Percentiles rank a stretch among this genome's conserved stretches.
These are phyloP conservation scores for Rosalia funebris DNA, from an alignment of 2,888 invertebrate genomes.

Conservation along the genomic window DNA sequence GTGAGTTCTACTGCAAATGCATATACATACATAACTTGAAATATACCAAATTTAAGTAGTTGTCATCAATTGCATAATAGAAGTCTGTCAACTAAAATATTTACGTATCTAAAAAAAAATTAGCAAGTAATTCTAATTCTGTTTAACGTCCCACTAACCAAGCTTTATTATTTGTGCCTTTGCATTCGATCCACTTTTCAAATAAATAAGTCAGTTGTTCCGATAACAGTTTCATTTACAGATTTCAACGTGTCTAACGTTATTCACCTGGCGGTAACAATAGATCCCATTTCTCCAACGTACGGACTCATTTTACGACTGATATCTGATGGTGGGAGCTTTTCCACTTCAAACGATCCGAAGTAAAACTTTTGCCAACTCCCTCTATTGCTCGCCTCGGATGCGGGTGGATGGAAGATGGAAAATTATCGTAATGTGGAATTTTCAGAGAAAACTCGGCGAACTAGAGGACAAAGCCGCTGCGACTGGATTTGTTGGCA, in stretches of 20 bases:
- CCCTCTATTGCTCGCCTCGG: constrained; percentile 18
- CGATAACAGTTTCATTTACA: constrained; percentile 59
- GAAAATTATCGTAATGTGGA: constrained; percentile 42
- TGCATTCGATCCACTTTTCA: neutral
- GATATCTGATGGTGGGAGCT: constrained; percentile 49
- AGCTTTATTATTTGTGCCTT: neutral
- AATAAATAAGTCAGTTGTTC: constrained; percentile 30
- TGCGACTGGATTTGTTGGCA: constrained; percentile 63
- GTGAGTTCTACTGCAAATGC: no score
- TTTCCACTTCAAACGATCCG: constrained; percentile 45
- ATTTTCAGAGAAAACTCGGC: constrained; percentile 44
- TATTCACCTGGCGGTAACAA: constrained; percentile 56
- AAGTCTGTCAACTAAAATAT: no score
- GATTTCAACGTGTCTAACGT: constrained; percentile 56
- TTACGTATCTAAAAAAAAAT: no score
- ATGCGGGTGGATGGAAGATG: constrained; percentile 6
- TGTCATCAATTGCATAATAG: no score
- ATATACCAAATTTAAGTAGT: no score
- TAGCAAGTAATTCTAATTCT: no score
- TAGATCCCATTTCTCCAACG: constrained; percentile 52
- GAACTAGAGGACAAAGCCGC: constrained; percentile 36
- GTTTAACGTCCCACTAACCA: no score
- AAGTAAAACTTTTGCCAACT: constrained; percentile 27
- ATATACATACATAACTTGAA: no score
- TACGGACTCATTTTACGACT: constrained; percentile 52